phyloP scores from a whole-genome alignment of 2,888 invertebrate genomes.

The Lydus trimaculatus region DNA sequence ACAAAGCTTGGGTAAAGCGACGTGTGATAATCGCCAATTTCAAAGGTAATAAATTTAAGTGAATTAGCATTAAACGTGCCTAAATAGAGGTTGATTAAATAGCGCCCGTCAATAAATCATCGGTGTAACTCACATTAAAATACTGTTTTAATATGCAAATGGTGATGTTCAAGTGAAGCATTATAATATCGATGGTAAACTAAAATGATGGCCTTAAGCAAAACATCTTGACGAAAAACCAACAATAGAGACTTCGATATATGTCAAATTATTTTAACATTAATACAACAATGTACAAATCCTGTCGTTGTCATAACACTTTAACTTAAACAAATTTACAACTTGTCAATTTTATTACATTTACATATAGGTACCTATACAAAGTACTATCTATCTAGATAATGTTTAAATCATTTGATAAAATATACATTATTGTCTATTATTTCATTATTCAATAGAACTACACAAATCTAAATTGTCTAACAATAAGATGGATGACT shows the following conservation, averaged over 20 bases:
- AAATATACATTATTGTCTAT: background rate
- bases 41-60: slow-evolving; percentile 58
- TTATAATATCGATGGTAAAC: slow-evolving; percentile 39
- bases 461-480: background rate
- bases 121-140: slow-evolving; percentile 55
- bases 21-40: slow-evolving; percentile 57
- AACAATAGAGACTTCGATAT: slow-evolving; percentile 38
- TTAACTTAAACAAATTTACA: background rate
- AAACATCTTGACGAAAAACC: slow-evolving; percentile 44
- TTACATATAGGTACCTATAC: no score
- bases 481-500: background rate
- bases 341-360: background rate
- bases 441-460: background rate
- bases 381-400: background rate
- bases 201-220: slow-evolving; percentile 39
- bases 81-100: slow-evolving; percentile 59
- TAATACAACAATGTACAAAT: background rate
- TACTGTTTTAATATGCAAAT: slow-evolving; percentile 57
- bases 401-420: background rate
- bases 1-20: slow-evolving; percentile 49
- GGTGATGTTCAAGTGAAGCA: slow-evolving; percentile 44
- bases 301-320: slow-evolving; percentile 1
- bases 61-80: slow-evolving; percentile 58
- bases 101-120: slow-evolving; percentile 58
- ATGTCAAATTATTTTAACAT: slow-evolving; percentile 4